Base-by-base conservation (phyloP, 2,888 invertebrate species). In the Coenonympha glycerion region DNA sequence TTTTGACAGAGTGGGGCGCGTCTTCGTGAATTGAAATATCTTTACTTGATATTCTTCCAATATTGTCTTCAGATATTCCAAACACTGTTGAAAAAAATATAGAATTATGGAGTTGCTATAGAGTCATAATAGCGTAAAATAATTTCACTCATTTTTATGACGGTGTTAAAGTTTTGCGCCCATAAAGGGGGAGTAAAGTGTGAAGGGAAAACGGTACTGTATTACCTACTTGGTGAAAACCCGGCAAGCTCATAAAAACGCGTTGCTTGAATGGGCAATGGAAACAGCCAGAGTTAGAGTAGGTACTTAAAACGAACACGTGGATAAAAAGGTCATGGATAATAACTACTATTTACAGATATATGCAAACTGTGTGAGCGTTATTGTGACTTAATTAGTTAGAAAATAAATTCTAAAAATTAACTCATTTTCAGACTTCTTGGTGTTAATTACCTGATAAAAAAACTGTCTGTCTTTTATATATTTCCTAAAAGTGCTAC, bases 331-430 rank as follows among this genome's bases (percentile, higher is more conserved):
- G 65, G 64, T 65, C 56, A 68, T 68, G 68, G 47, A 49, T 49
- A 53, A 55, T 78, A 78, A 79, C 77, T 77, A 79, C 77, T 75
- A 71, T n/a, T n/a, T n/a, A n/a, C n/a, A n/a, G n/a, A n/a, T n/a
- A n/a, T n/a, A n/a, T n/a, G n/a, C n/a, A n/a, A n/a, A n/a, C n/a
- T n/a, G n/a, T n/a, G n/a, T n/a, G n/a, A n/a, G n/a, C n/a, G n/a
- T n/a, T n/a, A n/a, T n/a, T n/a, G n/a, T n/a, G n/a, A n/a, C n/a
- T n/a, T n/a, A n/a, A n/a, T n/a, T n/a, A n/a, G n/a, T n/a, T n/a
- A n/a, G n/a, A n/a, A n/a, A n/a, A n/a, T n/a, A n/a, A n/a, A n/a
- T n/a, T n/a, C n/a, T n/a, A n/a, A n/a, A n/a, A n/a, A n/a, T n/a
- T n/a, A n/a, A n/a, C n/a, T n/a, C n/a, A n/a, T n/a, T n/a, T n/a